These are phyloP conservation scores for Plebejus argus DNA, from an alignment of 2,888 invertebrate genomes.

Conservation along the genomic window DNA sequence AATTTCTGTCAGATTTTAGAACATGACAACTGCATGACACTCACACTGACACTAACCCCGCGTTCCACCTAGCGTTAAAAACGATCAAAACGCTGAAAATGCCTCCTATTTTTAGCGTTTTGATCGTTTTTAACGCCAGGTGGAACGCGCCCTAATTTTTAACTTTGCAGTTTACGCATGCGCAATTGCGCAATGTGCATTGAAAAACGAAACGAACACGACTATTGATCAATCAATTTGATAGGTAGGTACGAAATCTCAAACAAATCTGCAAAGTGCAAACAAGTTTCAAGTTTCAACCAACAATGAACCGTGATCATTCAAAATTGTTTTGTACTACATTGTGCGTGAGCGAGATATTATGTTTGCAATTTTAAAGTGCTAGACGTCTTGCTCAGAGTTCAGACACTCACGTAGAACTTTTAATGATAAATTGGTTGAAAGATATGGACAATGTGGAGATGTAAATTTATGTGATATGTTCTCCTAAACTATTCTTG, in stretches of 20 bases:
- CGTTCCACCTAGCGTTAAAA: no score
- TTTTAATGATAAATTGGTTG: not conserved
- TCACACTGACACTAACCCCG: no score
- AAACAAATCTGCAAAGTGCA: no score
- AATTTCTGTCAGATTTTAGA: no score
- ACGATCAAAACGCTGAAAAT: no score
- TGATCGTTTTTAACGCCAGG: no score
- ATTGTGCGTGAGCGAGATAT: not conserved
- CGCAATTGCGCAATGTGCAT: no score
- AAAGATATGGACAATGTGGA: not conserved
- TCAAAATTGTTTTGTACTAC: not conserved
- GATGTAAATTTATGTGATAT: constrained; percentile 12
- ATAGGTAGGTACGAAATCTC: not conserved
- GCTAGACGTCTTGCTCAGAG: not conserved
- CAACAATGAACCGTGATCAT: not conserved
- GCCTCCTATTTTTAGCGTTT: no score
- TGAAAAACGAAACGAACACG: no score
- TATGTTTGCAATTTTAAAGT: not conserved
- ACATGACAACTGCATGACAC: no score
- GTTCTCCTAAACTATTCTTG: not conserved
- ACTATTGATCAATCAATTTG: constrained; percentile 33
- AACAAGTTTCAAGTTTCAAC: not conserved
- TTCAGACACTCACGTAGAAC: not conserved
- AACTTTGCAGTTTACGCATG: no score
- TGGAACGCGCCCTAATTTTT: no score